These are phyloP conservation scores for Dromiciops gliroides DNA, from an alignment of 2,113 vertebrate species.

Conservation along the genomic window DNA sequence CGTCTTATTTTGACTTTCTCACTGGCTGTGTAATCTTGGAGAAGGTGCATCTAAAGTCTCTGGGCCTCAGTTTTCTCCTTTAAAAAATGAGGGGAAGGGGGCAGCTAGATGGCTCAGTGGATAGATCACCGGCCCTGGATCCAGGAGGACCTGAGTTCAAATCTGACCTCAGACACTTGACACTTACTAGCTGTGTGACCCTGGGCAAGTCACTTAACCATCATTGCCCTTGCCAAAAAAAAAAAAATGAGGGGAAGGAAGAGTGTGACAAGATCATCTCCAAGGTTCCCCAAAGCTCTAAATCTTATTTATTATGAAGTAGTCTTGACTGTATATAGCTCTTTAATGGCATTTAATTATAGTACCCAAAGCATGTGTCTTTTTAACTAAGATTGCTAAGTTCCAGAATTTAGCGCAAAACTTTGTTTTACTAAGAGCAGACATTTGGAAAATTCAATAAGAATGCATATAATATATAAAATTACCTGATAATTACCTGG, in stretches of 20 bases:
- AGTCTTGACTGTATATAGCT: not conserved
- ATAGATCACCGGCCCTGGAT: no score
- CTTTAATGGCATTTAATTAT: not conserved
- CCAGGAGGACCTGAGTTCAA: no score
- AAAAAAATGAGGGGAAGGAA: not conserved
- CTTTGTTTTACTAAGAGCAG: constrained; percentile 7
- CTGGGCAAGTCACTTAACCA: no score
- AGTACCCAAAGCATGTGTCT: not conserved
- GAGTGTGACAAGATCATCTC: not conserved
- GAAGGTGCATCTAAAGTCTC: not conserved
- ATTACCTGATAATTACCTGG: constrained; percentile 32
- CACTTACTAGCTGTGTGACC: no score
- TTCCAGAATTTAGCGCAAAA: not conserved
- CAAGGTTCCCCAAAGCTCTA: not conserved
- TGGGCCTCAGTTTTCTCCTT: not conserved
- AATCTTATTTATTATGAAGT: not conserved
- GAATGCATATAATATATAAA: constrained; percentile 31
- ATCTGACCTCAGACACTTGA: no score
- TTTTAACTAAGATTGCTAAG: not conserved
- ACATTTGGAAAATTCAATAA: not conserved
- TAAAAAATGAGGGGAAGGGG: not conserved
- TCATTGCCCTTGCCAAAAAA: no score
- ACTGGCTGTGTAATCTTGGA: not conserved
- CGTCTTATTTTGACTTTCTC: not conserved
- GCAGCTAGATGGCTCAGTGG: no score